A percentile compares a stretch with the other conserved stretches of the same genome.
Evolutionary conservation across 2,888 invertebrate genomes (phyloP).

Genomic region (Eristalis pertinax): DNA sequence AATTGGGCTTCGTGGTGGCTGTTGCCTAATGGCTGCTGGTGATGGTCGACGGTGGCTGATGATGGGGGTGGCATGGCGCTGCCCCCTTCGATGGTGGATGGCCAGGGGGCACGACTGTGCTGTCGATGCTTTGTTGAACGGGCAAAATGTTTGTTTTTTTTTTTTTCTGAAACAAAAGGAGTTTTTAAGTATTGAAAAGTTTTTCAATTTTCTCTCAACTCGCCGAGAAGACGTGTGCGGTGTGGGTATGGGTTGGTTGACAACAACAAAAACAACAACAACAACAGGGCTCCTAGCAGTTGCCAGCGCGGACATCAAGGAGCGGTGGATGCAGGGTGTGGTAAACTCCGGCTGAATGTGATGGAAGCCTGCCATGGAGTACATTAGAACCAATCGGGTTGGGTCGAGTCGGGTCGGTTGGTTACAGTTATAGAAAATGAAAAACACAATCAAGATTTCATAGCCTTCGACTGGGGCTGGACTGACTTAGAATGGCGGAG

Average conservation of each 20-base stretch:
- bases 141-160: slow-evolving; percentile 28
- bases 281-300: neutral
- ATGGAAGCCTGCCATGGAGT: slow-evolving; percentile 19
- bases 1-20: slow-evolving; percentile 46
- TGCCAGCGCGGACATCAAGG: neutral
- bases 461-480: slow-evolving; percentile 17
- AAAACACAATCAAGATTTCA: slow-evolving; percentile 71
- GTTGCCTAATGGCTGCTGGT: neutral
- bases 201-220: slow-evolving; percentile 71
- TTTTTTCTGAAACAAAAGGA: slow-evolving; percentile 53
- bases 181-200: slow-evolving; percentile 71
- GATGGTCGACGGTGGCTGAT: neutral
- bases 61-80: too few species aligned
- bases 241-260: slow-evolving; percentile 13
- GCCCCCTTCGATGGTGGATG: neutral
- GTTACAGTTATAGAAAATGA: slow-evolving; percentile 71
- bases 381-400: slow-evolving; percentile 51
- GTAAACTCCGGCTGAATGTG: slow-evolving; percentile 1
- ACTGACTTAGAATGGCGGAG: neutral
- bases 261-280: slow-evolving; percentile 1
- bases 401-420: slow-evolving; percentile 54
- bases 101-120: neutral
- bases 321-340: neutral
- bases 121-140: slow-evolving; percentile 14
- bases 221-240: slow-evolving; percentile 22